Evolutionary conservation across 2,797 vertebrate genomes (phyloP).

Genomic region (Mormyrus hasselquistii): DNA sequence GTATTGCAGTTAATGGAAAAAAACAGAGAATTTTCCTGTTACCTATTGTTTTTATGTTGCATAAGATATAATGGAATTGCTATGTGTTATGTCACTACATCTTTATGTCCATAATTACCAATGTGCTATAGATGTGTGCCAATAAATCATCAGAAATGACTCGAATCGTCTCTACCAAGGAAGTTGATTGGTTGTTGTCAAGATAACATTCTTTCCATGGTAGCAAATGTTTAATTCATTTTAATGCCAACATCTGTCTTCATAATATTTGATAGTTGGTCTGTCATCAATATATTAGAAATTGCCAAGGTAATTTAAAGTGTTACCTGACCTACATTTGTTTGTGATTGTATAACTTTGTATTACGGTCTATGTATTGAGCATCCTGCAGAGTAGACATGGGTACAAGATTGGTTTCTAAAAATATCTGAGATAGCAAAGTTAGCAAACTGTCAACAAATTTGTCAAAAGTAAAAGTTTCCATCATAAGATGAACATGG

Average conservation of each 20-base stretch:
- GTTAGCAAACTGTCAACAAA: slow-evolving; percentile 9
- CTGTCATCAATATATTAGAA: neutral
- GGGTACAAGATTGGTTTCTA: slow-evolving; percentile 11
- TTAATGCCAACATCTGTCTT: neutral
- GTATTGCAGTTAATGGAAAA: neutral
- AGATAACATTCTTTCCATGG: neutral
- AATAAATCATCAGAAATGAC: neutral
- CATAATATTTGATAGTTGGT: neutral
- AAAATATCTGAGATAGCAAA: neutral
- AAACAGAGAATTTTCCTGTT: neutral
- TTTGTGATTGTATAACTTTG: neutral
- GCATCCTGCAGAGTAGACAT: neutral
- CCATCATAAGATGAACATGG: neutral
- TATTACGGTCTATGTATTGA: neutral
- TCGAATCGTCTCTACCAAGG: neutral
- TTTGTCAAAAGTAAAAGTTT: slow-evolving; percentile 7
- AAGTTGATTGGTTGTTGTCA: neutral
- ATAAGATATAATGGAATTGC: neutral
- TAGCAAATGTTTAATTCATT: neutral
- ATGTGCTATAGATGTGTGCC: neutral
- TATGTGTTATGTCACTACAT: neutral
- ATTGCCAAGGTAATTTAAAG: neutral
- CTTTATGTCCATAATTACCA: neutral
- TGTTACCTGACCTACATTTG: neutral
- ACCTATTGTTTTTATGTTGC: neutral